Evolutionary conservation across 2,797 vertebrate species (phyloP).

Genomic region (Anableps anableps): DNA sequence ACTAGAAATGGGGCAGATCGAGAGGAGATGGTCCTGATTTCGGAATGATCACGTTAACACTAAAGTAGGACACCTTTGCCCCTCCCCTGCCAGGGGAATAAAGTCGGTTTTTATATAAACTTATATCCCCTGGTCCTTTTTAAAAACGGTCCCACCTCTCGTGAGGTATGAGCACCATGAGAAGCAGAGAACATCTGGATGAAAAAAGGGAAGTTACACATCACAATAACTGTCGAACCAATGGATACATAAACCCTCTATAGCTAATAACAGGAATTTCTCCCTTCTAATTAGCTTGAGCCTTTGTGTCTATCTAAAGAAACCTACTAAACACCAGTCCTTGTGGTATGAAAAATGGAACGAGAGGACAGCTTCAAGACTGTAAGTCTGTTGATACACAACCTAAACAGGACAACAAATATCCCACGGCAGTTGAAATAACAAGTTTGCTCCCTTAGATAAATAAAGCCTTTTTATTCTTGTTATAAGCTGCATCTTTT

Average conservation of each 20-base stretch:
- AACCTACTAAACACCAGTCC: constrained; percentile 21
- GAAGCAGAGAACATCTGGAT: constrained; percentile 63
- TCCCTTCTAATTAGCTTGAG: not conserved
- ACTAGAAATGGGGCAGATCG: constrained; percentile 78
- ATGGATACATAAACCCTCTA: constrained; percentile 26
- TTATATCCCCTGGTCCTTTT: constrained; percentile 72
- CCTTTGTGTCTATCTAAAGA: not conserved
- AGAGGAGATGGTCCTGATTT: constrained; percentile 73
- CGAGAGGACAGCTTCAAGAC: constrained; percentile 27
- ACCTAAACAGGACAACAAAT: constrained; percentile 26
- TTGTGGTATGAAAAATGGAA: constrained; percentile 19
- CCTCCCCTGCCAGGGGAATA: constrained; percentile 69
- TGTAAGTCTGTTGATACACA: constrained; percentile 2
- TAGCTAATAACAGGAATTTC: constrained; percentile 1
- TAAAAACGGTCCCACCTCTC: constrained; percentile 78
- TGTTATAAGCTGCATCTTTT: constrained; percentile 21
- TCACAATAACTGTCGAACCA: constrained; percentile 40
- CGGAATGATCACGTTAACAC: constrained; percentile 72
- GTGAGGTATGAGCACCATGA: constrained; percentile 61
- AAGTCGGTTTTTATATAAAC: constrained; percentile 77
- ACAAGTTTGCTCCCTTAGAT: constrained; percentile 13
- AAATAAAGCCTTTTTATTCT: constrained; percentile 24
- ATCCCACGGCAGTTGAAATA: constrained; percentile 23
- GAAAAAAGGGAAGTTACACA: constrained; percentile 11
- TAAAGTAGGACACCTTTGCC: constrained; percentile 79